Conservation (phyloP, 1,140 invertebrate species). For the Bombyx mori region DNA sequence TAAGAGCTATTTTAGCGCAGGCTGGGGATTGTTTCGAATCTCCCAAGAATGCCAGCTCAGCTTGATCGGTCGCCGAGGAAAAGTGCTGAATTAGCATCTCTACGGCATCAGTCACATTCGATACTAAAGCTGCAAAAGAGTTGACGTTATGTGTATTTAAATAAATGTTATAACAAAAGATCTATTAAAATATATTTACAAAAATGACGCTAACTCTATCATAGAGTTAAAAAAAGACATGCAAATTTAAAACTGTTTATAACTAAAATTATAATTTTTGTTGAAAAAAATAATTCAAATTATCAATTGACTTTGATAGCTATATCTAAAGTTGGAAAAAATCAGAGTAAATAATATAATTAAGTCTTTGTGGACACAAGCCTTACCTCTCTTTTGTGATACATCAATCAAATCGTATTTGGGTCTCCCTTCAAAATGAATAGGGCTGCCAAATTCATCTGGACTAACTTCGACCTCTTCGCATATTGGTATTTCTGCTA, state of each 20-base stretch:
- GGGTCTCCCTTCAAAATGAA: conserved; percentile 47
- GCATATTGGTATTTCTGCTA: conserved; percentile 74
- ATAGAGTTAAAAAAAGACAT: too few relatives aligned
- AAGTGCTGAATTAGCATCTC: conserved; percentile 77
- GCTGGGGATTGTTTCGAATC: conserved; percentile 73
- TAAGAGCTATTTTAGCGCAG: conserved; percentile 79
- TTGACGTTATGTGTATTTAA: too few relatives aligned
- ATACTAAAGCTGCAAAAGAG: conserved; percentile 72
- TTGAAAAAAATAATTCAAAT: too few relatives aligned
- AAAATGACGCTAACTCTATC: too few relatives aligned
- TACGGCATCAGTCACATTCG: conserved; percentile 77
- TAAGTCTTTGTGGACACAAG: too few relatives aligned
- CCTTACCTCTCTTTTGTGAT: conserved; percentile 66
- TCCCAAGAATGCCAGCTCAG: conserved; percentile 70
- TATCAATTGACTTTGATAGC: too few relatives aligned
- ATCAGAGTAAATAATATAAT: too few relatives aligned
- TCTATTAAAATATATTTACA: too few relatives aligned
- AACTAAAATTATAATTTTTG: too few relatives aligned
- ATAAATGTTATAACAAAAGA: too few relatives aligned
- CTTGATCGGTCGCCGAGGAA: conserved; percentile 70
- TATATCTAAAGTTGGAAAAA: too few relatives aligned
- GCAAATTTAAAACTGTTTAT: too few relatives aligned
- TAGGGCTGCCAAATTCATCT: conserved; percentile 71
- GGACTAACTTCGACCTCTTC: conserved; percentile 75
- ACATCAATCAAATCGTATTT: conserved; percentile 66